These are phyloP conservation scores for Tetheella fluctuosa DNA, from an alignment of 2,888 invertebrate genomes.

Conservation along the genomic window DNA sequence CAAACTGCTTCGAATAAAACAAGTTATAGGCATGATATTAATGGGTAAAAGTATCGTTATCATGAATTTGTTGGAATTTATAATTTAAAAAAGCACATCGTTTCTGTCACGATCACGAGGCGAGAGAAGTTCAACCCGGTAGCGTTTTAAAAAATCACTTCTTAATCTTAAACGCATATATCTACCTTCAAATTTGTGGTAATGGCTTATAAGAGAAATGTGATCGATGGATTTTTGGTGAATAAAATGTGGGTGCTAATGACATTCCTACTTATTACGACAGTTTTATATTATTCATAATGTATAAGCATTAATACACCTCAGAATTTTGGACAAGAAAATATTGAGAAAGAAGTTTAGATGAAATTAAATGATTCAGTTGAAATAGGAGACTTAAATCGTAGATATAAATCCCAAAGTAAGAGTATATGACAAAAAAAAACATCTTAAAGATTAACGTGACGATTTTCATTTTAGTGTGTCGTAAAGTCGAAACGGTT, in stretches of 20 bases:
- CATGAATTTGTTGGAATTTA: conserved; percentile 46
- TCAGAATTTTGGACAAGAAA: not conserved
- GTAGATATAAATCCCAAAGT: not conserved
- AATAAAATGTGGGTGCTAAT: conserved; percentile 34
- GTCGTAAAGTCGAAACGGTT: conserved; percentile 14
- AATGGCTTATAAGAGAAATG: conserved; percentile 53
- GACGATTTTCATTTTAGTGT: conserved; percentile 30
- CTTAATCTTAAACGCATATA: conserved; percentile 57
- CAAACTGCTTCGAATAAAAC: conserved; percentile 38
- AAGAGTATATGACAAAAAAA: not conserved
- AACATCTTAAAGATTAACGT: not conserved
- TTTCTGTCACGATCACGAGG: conserved; percentile 34
- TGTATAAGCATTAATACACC: not conserved
- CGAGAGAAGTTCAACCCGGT: conserved; percentile 45
- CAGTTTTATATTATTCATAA: conserved; percentile 5
- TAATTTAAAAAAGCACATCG: conserved; percentile 43
- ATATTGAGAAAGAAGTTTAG: not conserved
- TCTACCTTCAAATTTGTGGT: conserved; percentile 44
- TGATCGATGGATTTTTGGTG: conserved; percentile 48
- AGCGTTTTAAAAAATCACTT: conserved; percentile 55
- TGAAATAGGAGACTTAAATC: not conserved
- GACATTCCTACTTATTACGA: conserved; percentile 1
- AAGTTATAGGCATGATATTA: conserved; percentile 22
- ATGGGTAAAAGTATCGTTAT: conserved; percentile 48
- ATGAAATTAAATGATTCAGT: not conserved